These are phyloP conservation scores for Melanotus villosus DNA, from an alignment of 2,888 invertebrate genomes.

Conservation along the genomic window DNA sequence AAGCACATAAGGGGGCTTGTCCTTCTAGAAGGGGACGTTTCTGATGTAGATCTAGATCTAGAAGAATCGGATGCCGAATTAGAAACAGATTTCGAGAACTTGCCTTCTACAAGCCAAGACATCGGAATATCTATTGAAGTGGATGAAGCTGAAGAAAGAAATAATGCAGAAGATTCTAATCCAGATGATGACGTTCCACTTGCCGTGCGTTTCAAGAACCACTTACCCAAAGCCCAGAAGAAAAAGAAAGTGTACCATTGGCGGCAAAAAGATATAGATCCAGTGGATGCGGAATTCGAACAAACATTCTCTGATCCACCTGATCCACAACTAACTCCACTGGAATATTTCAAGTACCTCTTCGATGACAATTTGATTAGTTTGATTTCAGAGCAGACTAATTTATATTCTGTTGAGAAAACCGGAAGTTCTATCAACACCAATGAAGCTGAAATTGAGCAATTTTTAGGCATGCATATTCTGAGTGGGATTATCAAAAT, in stretches of 20 bases:
- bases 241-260: too few species aligned
- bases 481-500: too few species aligned
- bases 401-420: constrained; percentile 50
- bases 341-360: background rate
- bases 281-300: background rate
- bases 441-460: too few species aligned
- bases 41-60: constrained; percentile 13
- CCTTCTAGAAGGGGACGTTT: background rate
- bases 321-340: background rate
- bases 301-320: background rate
- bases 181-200: too few species aligned
- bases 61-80: constrained; percentile 16
- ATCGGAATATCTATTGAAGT: background rate
- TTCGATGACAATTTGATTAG: constrained; percentile 31
- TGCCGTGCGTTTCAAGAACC: too few species aligned
- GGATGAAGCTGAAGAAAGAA: too few species aligned
- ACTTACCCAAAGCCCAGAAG: too few species aligned
- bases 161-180: too few species aligned
- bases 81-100: too few species aligned
- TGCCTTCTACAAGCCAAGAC: background rate
- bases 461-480: too few species aligned
- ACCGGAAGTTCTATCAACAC: too few species aligned
- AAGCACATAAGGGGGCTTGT: background rate
- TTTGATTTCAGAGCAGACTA: constrained; percentile 47
- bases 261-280: background rate